phyloP scores from a whole-genome alignment of 2,797 vertebrate genomes.

The Tiaroga cobitis region DNA sequence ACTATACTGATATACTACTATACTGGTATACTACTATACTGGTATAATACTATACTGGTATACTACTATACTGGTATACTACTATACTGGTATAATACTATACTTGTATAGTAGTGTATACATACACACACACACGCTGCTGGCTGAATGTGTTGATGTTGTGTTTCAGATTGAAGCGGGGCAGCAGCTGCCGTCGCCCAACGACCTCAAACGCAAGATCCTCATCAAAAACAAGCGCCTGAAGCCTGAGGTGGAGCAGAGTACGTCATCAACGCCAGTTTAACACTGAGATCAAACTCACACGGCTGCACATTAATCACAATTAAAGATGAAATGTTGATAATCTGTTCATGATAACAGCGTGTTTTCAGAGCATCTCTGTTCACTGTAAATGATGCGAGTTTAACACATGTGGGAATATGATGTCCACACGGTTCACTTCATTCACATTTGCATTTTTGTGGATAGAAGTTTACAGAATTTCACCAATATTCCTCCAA shows the following conservation, averaged over 20 bases:
- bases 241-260: conserved; percentile 98
- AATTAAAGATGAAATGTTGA: neutral
- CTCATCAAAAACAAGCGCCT: conserved; percentile 99
- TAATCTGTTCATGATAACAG: neutral
- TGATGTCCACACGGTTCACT: neutral
- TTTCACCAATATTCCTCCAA: neutral
- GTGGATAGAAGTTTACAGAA: neutral
- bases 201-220: conserved; percentile 95
- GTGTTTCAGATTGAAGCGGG: conserved; percentile 86
- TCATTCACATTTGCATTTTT: neutral
- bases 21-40: too few relatives aligned
- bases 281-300: too few relatives aligned
- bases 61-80: too few relatives aligned
- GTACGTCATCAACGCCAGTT: conserved; percentile 75
- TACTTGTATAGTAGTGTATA: too few relatives aligned
- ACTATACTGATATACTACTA: too few relatives aligned
- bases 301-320: too few relatives aligned
- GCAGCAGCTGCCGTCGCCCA: conserved; percentile 90
- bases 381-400: neutral
- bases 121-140: too few relatives aligned
- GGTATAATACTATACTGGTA: too few relatives aligned
- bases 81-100: too few relatives aligned
- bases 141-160: conserved; percentile 21
- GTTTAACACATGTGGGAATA: neutral
- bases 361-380: too few relatives aligned